Percentiles rank a stretch among this genome's conserved stretches.
phyloP scores from a whole-genome alignment of 2,797 vertebrate genomes.

The Knipowitschia caucasica region DNA sequence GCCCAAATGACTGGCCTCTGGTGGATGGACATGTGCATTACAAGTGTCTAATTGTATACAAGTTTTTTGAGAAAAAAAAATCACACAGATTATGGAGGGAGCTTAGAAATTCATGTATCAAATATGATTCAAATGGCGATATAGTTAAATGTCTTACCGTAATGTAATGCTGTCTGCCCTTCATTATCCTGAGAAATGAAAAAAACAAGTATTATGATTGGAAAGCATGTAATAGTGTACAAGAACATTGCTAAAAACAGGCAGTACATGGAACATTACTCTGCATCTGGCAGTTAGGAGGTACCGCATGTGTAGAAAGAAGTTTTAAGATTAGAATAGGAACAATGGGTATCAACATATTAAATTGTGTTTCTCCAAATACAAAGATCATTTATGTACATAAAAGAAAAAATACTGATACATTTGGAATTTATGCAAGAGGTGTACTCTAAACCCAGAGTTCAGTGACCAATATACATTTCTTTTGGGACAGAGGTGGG shows the following conservation, averaged over 20 bases:
- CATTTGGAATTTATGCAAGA: too few relatives aligned
- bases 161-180: slow-evolving; percentile 96
- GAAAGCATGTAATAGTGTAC: neutral
- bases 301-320: neutral
- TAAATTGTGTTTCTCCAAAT: neutral
- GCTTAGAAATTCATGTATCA: too few relatives aligned
- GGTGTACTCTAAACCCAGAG: slow-evolving; percentile 37
- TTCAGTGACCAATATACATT: slow-evolving; percentile 42
- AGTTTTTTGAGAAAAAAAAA: too few relatives aligned
- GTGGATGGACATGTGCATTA: too few relatives aligned
- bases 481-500: slow-evolving; percentile 34
- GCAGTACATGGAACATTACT: neutral
- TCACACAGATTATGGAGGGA: too few relatives aligned
- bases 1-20: too few relatives aligned
- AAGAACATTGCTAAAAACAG: neutral
- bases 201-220: slow-evolving; percentile 36
- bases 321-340: neutral
- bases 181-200: slow-evolving; percentile 87
- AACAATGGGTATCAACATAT: slow-evolving; percentile 9
- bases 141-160: slow-evolving; percentile 89
- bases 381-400: too few relatives aligned
- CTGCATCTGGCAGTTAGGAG: neutral
- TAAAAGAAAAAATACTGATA: slow-evolving; percentile 3
- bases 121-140: too few relatives aligned
- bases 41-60: too few relatives aligned